These are phyloP conservation scores for Empidonax alnorum DNA, from an alignment of 2,113 vertebrate species.

Conservation along the genomic window DNA sequence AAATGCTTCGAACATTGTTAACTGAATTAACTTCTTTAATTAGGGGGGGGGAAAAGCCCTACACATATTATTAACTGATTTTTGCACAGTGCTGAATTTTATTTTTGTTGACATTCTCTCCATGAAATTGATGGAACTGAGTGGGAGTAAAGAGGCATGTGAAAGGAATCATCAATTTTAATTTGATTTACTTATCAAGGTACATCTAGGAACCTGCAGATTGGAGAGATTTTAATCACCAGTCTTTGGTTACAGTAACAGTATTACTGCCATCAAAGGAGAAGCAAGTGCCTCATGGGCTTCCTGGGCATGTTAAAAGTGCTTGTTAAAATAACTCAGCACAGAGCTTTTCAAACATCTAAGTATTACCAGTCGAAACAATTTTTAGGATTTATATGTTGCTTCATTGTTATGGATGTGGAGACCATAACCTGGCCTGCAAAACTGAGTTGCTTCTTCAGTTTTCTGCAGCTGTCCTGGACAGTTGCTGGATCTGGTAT, in stretches of 20 bases:
- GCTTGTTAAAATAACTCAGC: not conserved
- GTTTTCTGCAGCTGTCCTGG: constrained; percentile 47
- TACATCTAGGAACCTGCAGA: not conserved
- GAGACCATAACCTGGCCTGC: not conserved
- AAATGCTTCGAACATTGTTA: not conserved
- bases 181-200: not conserved
- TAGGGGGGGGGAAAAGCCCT: not conserved
- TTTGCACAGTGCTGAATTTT: not conserved
- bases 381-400: not conserved
- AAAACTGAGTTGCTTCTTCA: not conserved
- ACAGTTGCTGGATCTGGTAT: not conserved
- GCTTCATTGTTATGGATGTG: not conserved
- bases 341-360: not conserved
- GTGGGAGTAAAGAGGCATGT: not conserved
- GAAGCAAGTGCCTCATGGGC: not conserved
- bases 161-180: not conserved
- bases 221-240: not conserved
- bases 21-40: not conserved
- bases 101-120: not conserved
- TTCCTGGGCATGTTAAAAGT: not conserved
- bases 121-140: not conserved
- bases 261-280: not conserved
- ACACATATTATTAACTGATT: not conserved
- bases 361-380: not conserved
- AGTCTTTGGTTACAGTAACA: not conserved